Evolutionary conservation across 2,888 invertebrate genomes (phyloP).

Genomic region (Lypha dubia): DNA sequence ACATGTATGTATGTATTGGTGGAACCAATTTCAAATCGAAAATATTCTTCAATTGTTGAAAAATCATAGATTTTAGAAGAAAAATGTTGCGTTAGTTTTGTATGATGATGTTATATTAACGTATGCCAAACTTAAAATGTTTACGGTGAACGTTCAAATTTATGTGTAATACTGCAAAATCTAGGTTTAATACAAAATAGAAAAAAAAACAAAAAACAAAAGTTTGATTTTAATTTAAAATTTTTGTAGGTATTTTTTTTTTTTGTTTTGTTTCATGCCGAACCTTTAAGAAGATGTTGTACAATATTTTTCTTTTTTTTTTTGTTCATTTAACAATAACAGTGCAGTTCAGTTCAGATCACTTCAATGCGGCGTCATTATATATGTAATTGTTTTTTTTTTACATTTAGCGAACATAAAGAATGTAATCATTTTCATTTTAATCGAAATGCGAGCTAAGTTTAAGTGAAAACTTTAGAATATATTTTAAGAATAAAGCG

Average conservation of each 20-base stretch:
- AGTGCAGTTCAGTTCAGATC: constrained; percentile 51
- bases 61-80: constrained; percentile 42
- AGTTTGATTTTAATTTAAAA: constrained; percentile 33
- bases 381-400: constrained; percentile 26
- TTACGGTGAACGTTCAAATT: constrained; percentile 71
- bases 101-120: constrained; percentile 71
- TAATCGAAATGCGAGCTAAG: background rate
- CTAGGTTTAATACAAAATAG: constrained; percentile 62
- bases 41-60: constrained; percentile 42
- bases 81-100: constrained; percentile 69
- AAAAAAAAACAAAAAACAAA: too few species aligned
- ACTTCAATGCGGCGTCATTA: constrained; percentile 7
- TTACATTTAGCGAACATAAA: constrained; percentile 34
- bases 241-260: constrained; percentile 8
- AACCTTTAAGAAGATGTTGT: constrained; percentile 72
- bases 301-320: constrained; percentile 11
- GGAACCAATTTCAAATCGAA: constrained; percentile 37
- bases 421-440: constrained; percentile 41
- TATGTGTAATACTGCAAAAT: constrained; percentile 71
- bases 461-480: too few species aligned
- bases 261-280: constrained; percentile 14
- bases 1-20: background rate
- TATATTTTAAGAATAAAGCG: too few species aligned
- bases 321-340: constrained; percentile 45
- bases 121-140: constrained; percentile 72